Base-by-base conservation (phyloP, 2,113 vertebrate genomes). In the Entomyzon cyanotis region DNA sequence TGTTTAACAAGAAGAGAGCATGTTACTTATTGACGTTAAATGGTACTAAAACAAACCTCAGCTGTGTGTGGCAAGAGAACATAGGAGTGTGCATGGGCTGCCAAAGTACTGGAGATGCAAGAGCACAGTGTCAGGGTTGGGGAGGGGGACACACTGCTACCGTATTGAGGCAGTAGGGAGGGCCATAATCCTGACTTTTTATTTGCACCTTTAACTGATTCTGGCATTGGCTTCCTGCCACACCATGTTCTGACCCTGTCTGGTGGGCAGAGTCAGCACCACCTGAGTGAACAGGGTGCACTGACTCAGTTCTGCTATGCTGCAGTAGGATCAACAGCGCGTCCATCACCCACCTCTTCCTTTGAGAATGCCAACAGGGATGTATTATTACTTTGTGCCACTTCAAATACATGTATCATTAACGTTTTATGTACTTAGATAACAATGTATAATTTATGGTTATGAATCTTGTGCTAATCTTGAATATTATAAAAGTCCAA, bases 361-460 rank as follows among this genome's bases (percentile, higher is more conserved):
- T 84, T 88, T 91, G 95, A 92, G 96, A 96, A 95, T 89, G 94
- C 94, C 94, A 87, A 44, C 86, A 84, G 93, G 94, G 93, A 86
- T 95, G 85, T 96, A 91, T 74, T 93, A 95, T 56, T 85, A 83
- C 58, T 92, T 97, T 89, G 96, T 98, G 95, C 97, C 97, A 97
- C 97, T 96, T 97, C 96, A 89, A 97, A 97, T 95, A 95, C 94
- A 65, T 97, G 94, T 95, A 97, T 93, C 96, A 95, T 98, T 97
- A 98, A 95, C 86, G 77, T 98, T 97, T 97, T 97, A 97, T 98
- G 98, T 98, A 97, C 96, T 97, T 96, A 97, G 98, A 97, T 96
- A 94, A 97, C 93, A 90, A 94, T 98, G 98, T 98, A 98, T 98
- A 98, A 98, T 98, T 98, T 98, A 98, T 98, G 96, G 97, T 97